Percentiles rank a stretch among this genome's conserved stretches.
These are phyloP conservation scores for Chamaea fasciata DNA, from an alignment of 2,113 vertebrate genomes.

Conservation along the genomic window DNA sequence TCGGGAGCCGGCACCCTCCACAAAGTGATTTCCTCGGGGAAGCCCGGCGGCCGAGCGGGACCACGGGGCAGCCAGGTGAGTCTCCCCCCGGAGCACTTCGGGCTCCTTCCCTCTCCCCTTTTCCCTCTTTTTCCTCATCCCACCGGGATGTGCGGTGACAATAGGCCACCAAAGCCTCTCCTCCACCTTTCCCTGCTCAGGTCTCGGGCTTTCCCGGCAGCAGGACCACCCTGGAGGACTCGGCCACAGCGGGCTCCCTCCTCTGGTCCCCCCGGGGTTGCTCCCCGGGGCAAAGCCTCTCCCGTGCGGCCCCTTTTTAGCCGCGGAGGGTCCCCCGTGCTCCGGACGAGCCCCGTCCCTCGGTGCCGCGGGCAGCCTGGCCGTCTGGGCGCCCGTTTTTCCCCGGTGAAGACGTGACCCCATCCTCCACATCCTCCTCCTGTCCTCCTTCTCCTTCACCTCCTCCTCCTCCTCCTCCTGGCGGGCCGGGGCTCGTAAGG, in stretches of 20 bases:
- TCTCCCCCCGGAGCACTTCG: rapidly evolving
- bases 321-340: background rate
- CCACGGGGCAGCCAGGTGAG: constrained; percentile 26
- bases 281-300: background rate
- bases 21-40: background rate
- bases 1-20: background rate
- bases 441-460: background rate
- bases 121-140: background rate
- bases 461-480: background rate
- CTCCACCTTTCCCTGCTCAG: background rate
- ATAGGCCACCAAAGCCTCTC: background rate
- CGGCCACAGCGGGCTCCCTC: background rate
- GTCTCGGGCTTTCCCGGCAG: background rate
- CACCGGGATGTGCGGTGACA: rapidly evolving
- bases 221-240: background rate
- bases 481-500: background rate
- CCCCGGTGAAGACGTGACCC: background rate
- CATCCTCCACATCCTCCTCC: background rate
- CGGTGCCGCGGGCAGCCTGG: background rate
- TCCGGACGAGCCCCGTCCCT: background rate
- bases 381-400: background rate
- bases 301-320: background rate
- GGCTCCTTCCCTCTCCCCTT: background rate
- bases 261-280: background rate
- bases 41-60: background rate